These are phyloP conservation scores for Caenorhabditis sp. DNA, from an alignment of 2,888 invertebrate species.

Conservation along the genomic window DNA sequence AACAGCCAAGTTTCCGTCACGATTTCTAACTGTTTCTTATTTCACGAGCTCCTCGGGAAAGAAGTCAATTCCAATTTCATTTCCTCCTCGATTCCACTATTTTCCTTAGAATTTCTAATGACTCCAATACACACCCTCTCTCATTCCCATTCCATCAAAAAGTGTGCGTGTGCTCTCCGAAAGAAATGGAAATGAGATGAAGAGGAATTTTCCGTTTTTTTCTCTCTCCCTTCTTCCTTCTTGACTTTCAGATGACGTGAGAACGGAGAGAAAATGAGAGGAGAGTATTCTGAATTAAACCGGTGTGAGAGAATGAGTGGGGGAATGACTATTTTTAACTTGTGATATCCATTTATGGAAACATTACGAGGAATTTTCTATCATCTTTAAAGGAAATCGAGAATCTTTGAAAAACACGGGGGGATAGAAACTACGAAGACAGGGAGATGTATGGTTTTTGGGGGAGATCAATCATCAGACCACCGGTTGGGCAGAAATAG, in stretches of 20 bases:
- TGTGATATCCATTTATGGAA: slow-evolving; percentile 4
- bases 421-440: neutral
- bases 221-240: neutral
- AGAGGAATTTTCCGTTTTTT: slow-evolving; percentile 2
- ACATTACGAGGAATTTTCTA: neutral
- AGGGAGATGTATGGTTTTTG: slow-evolving; percentile 30
- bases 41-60: neutral
- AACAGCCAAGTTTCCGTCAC: too few relatives aligned
- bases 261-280: slow-evolving; percentile 8
- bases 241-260: slow-evolving; percentile 27
- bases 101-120: slow-evolving; percentile 20
- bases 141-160: slow-evolving; percentile 11
- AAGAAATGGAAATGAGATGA: slow-evolving; percentile 38
- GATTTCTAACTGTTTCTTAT: neutral
- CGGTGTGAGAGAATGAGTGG: slow-evolving; percentile 18
- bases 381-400: slow-evolving; percentile 21
- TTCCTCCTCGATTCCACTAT: neutral
- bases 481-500: neutral
- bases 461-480: slow-evolving; percentile 21
- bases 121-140: slow-evolving; percentile 18
- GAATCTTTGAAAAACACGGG: slow-evolving; percentile 36
- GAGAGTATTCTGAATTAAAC: slow-evolving; percentile 24
- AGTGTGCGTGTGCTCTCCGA: slow-evolving; percentile 15
- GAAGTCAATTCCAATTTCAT: slow-evolving; percentile 19
- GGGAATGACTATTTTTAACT: slow-evolving; percentile 16